Evolutionary conservation across 2,888 invertebrate genomes (phyloP), one percentile per base, ranked within the genome.

Genomic region (Pterobdella sp.): DNA sequence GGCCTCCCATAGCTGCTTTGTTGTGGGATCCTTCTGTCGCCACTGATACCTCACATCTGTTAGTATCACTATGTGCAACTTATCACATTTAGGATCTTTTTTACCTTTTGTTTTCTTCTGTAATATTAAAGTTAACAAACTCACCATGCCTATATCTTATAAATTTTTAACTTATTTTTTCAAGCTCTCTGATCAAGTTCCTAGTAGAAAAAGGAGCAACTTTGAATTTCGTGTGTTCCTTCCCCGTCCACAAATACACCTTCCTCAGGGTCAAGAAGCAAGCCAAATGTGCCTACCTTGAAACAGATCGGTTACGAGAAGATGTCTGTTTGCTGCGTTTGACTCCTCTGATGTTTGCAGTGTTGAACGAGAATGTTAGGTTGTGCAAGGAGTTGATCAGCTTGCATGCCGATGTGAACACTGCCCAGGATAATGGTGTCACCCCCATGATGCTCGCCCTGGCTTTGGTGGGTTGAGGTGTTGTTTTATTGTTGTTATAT

Each of bases 381-480:
- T 76, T 83, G 42, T 81, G 79, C 1, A 79, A 80, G 75, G 80
- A 80, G 73, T 77, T 85, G 64, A 78, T 85, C 36, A 76, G 80
- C 73, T 77, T 79, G 70, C 81, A 82, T 35, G 84, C 84, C 18
- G 80, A 81, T 34, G 78, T 82, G 1, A 84, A 84, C 77, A 79
- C 81, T 75, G 76, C 81, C 14, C 84, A 85, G 77, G 80, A 79
- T 68, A 74, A 79, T 31, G 81, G 81, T 10, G 75, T 80, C n/a
- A 83, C 83, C 22, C 83, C 85, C 18, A 76, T 85, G 49, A 84
- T 84, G 84, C 82, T 84, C 78, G 84, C 85, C 65, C 83, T 84
- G 18, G 79, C 79, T 77, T 77, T 80, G 80, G 84, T 84, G 78
- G 76, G 79, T 49, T 26, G 56, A 10, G 10, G 18, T 31, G 10